Conservation (phyloP, 1,140 invertebrate species). For the Leptinotarsa undecemlineata region DNA sequence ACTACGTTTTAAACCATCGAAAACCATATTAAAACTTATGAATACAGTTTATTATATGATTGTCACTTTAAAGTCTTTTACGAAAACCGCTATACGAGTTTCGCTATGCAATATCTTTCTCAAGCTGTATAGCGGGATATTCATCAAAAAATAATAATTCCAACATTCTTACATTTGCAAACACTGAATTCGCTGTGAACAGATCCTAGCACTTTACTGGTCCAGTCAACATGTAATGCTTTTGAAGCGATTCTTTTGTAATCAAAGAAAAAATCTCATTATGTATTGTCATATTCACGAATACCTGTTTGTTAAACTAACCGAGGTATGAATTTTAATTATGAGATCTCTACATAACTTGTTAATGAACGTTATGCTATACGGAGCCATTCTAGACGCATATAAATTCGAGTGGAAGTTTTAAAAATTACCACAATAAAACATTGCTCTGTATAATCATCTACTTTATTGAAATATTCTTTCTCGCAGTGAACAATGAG, state of each 20-base stretch:
- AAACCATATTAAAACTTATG: no score
- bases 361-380: constrained; percentile 6
- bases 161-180: background rate
- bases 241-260: background rate
- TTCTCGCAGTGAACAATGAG: constrained; percentile 9
- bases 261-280: background rate
- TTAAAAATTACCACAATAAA: background rate
- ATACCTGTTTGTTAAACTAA: background rate
- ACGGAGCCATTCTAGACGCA: background rate
- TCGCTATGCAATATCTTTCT: no score
- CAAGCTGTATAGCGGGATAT: no score
- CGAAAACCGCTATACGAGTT: no score
- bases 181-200: background rate
- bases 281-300: background rate
- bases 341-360: background rate
- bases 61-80: no score
- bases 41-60: no score
- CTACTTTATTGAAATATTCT: background rate
- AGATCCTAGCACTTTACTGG: background rate
- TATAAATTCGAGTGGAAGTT: background rate
- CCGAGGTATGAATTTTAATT: constrained; percentile 1
- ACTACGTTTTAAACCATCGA: no score
- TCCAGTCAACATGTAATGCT: background rate
- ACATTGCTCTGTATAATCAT: constrained; percentile 5
- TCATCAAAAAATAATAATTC: background rate